These are phyloP conservation scores for Drepana falcataria DNA, from an alignment of 2,888 invertebrate genomes.

Conservation along the genomic window DNA sequence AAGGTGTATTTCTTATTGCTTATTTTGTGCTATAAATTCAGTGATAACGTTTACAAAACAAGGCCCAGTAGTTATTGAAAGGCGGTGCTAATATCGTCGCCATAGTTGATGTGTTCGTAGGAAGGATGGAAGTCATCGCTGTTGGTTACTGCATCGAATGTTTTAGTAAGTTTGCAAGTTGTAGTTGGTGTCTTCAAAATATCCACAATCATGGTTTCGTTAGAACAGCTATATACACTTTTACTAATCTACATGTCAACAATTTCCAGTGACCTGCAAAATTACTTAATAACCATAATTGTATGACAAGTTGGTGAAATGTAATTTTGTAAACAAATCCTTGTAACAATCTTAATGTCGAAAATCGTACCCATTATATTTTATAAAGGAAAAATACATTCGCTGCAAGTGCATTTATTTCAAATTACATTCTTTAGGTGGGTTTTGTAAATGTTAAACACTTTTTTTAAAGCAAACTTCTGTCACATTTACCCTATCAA, in stretches of 20 bases:
- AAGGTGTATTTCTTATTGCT: slow-evolving; percentile 34
- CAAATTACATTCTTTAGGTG: too few relatives aligned
- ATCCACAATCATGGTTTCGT: slow-evolving; percentile 17
- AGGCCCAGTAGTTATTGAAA: slow-evolving; percentile 32
- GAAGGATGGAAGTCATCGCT: slow-evolving; percentile 59
- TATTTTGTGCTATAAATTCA: slow-evolving; percentile 15
- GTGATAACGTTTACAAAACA: slow-evolving; percentile 26
- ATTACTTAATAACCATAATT: not conserved
- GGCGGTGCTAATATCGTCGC: slow-evolving; percentile 54
- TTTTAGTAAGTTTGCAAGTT: slow-evolving; percentile 58
- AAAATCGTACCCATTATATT: not conserved
- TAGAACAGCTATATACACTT: not conserved
- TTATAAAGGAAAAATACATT: not conserved
- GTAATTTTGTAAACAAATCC: slow-evolving; percentile 12
- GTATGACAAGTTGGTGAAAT: slow-evolving; percentile 8
- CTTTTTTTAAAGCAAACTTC: too few relatives aligned
- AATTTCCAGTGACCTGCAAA: not conserved
- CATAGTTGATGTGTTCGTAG: slow-evolving; percentile 63
- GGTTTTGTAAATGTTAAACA: too few relatives aligned
- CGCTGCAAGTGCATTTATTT: too few relatives aligned
- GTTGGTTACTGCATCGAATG: slow-evolving; percentile 46
- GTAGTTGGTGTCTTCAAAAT: slow-evolving; percentile 55
- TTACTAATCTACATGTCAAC: not conserved
- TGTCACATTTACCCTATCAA: too few relatives aligned
- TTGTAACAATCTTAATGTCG: not conserved